Base-by-base conservation (phyloP, 2,888 invertebrate species). In the Chirona hameri region DNA sequence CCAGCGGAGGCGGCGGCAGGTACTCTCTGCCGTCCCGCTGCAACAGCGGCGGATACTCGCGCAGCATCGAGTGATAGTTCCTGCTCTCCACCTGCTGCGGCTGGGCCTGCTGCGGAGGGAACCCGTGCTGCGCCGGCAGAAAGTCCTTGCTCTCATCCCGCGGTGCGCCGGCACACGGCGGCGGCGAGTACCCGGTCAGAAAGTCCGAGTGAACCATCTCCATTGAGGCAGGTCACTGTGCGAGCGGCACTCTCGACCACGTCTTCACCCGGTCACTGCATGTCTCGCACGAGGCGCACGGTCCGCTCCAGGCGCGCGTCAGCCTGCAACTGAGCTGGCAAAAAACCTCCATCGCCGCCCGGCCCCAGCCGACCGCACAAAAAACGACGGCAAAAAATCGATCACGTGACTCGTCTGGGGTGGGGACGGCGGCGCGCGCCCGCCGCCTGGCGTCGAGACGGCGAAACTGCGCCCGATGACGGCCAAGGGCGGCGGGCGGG, bases 401-500 rank as follows among this genome's bases (percentile, higher is more conserved):
- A 76, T 76, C 76, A 76, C 76, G 76, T 76, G 76, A 24, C 39
- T 39, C 46, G 76, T 76, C 76, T 76, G 76, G 80, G 80, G 80
- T 80, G 80, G 80, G 80, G 80, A 48, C 52, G 55, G 29, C 52
- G 48, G 48, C 48, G 79, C 31, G 31, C 69, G 46, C 21, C 76
- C 18, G 76, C 27, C 80, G 14, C 80, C 80, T 80, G 80, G 55
- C 52, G 80, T 52, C 27, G 52, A 0, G 52, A 27, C 27, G 18
- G 27, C 27, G 55, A 52, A 80, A 48, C 29, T n/a, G 48, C 83
- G 86, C 87, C 86, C 84, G 84, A 81, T 84, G 83, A 85, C 83
- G 84, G 83, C 82, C 84, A 84, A 85, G 84, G 85, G 86, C 85
- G 85, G 52, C 52, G 15, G 85, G 86, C 85, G 86, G 86, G 86